A percentile compares a stretch with the other conserved stretches of the same genome.
phyloP scores from a whole-genome alignment of 2,113 vertebrate species.

The Rhinopomastus cyanomelas region DNA sequence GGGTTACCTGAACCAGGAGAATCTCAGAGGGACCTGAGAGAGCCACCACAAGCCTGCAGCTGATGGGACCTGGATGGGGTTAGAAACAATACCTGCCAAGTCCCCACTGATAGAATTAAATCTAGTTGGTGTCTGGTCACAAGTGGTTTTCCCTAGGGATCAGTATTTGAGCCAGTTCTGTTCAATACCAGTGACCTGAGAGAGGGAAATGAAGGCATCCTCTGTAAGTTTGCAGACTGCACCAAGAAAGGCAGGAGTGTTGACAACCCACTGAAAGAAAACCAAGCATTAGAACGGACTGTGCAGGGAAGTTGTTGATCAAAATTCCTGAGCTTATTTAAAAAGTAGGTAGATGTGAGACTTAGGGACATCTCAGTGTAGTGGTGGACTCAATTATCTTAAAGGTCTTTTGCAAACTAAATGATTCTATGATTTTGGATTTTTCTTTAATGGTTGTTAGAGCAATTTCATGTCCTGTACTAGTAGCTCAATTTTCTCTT shows the following conservation, averaged over 20 bases:
- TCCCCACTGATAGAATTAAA: no score
- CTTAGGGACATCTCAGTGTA: background rate
- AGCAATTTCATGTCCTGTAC: background rate
- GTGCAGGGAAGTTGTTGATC: no score
- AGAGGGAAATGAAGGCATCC: background rate
- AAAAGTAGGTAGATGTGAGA: background rate
- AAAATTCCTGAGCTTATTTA: background rate
- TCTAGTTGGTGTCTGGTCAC: background rate
- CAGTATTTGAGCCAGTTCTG: background rate
- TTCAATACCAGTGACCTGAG: background rate
- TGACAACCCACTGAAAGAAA: no score
- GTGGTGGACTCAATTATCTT: background rate
- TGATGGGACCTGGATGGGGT: background rate
- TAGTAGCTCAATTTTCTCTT: background rate
- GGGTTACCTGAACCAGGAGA: background rate
- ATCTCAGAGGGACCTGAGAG: background rate
- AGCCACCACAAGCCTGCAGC: background rate
- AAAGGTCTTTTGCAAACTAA: background rate
- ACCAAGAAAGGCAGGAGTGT: background rate
- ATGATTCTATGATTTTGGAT: background rate
- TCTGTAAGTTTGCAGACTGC: background rate
- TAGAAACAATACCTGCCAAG: background rate
- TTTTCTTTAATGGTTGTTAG: background rate
- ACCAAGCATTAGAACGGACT: no score
- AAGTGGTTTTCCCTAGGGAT: background rate